Evolutionary conservation across 2,797 vertebrate genomes (phyloP).

Genomic region (Sebastes vulpes): DNA sequence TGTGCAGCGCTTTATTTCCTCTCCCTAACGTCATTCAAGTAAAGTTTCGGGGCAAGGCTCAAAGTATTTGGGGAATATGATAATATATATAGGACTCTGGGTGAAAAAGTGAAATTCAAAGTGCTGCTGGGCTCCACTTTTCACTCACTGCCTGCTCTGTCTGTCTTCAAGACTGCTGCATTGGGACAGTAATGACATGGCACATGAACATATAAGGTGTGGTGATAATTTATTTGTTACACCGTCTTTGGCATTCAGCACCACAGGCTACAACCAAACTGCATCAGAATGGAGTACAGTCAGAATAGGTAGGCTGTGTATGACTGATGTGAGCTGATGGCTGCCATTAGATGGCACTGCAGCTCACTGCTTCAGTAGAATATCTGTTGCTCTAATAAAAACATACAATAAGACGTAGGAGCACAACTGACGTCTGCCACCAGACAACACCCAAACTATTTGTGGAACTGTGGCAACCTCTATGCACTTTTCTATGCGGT

Average conservation of each 20-base stretch:
- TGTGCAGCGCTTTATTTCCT: neutral
- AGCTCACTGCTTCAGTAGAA: neutral
- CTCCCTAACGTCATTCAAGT: neutral
- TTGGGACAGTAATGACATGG: neutral
- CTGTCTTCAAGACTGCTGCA: neutral
- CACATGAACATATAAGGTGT: neutral
- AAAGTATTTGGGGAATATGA: neutral
- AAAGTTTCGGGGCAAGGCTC: neutral
- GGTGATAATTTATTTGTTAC: neutral
- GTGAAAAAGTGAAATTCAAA: neutral
- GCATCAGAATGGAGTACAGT: neutral
- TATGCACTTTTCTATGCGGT: neutral
- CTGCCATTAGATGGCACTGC: slow-evolving; percentile 28
- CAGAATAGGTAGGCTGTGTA: neutral
- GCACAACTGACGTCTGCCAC: neutral
- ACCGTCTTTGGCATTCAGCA: neutral
- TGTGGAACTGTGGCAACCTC: neutral
- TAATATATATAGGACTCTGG: neutral
- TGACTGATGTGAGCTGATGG: neutral
- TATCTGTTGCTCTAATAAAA: neutral
- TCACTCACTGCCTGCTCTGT: neutral
- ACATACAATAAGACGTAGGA: neutral
- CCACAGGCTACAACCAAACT: neutral
- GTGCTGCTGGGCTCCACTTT: neutral
- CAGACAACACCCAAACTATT: neutral